Conservation (phyloP, 2,113 vertebrate species). For the Cynopterus brachyotis region DNA sequence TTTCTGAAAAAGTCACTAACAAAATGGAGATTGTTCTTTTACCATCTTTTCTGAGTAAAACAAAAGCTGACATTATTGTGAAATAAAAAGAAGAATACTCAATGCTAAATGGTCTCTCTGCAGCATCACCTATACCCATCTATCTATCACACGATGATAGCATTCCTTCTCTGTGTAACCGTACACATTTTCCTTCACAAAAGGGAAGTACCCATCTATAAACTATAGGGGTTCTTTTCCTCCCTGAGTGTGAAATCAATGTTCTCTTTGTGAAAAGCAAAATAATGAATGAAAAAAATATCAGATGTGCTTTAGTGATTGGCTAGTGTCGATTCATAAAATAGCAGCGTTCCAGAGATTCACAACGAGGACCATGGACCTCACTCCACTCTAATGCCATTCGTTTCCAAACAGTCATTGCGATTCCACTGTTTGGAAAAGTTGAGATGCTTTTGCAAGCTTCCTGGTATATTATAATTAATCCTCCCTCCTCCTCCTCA, state of each 20-base stretch:
- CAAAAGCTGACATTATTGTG: background rate
- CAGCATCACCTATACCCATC: background rate
- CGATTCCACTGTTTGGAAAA: constrained; percentile 81
- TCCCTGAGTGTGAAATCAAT: background rate
- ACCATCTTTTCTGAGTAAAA: background rate
- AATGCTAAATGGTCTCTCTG: background rate
- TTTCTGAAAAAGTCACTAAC: background rate
- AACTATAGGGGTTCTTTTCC: background rate
- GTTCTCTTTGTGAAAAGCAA: constrained; percentile 16
- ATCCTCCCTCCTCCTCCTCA: constrained; percentile 67
- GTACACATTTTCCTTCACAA: background rate
- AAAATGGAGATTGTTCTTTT: background rate
- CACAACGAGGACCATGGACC: constrained; percentile 76
- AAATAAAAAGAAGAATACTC: background rate
- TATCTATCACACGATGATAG: too few relatives aligned
- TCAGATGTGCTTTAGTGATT: background rate
- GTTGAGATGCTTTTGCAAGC: constrained; percentile 84
- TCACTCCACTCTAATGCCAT: constrained; percentile 81
- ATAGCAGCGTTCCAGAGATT: constrained; percentile 74
- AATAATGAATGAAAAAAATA: background rate
- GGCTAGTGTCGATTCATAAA: background rate
- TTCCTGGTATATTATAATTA: constrained; percentile 85
- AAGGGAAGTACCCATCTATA: background rate
- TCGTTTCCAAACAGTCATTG: constrained; percentile 86
- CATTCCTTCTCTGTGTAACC: background rate